phyloP scores from a whole-genome alignment of 2,113 vertebrate species.

The Epinephelus cyanopodus region DNA sequence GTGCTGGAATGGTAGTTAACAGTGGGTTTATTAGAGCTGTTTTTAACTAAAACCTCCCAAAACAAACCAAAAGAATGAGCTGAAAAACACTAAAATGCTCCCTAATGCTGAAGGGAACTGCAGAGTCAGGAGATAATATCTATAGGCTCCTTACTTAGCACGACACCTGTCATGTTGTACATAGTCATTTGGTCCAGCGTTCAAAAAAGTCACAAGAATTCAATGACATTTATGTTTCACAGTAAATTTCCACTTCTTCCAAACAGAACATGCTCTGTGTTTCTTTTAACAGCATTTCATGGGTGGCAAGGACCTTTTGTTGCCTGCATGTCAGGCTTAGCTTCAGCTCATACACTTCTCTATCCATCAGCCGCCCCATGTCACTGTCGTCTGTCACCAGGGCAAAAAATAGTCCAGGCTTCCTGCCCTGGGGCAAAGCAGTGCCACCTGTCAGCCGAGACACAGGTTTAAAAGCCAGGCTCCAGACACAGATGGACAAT shows the following conservation, averaged over 20 bases:
- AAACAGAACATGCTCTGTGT: background rate
- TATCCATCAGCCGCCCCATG: conserved; percentile 69
- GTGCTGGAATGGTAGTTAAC: background rate
- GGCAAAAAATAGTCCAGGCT: conserved; percentile 73
- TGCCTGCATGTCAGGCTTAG: conserved; percentile 39
- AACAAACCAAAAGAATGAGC: background rate
- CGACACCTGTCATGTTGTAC: too few species aligned
- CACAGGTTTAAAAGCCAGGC: conserved; percentile 65
- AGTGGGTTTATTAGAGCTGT: background rate
- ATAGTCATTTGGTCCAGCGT: too few species aligned
- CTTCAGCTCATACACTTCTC: conserved; percentile 50
- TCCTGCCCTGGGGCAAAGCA: conserved; percentile 57
- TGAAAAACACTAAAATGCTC: background rate
- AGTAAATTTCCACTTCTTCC: conserved; percentile 23
- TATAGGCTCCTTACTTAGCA: too few species aligned
- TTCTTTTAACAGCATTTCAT: conserved; percentile 12
- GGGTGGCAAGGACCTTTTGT: conserved; percentile 59
- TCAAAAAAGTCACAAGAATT: background rate
- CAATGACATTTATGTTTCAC: background rate
- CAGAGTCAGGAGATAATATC: too few species aligned
- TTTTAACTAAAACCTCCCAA: too few species aligned
- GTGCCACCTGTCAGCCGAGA: conserved; percentile 68
- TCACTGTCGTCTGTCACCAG: conserved; percentile 46
- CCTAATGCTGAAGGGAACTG: background rate
- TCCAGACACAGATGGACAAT: conserved; percentile 60